Evolutionary conservation across 2,113 vertebrate genomes (phyloP), one percentile per base, ranked within the genome.

Genomic region (Bufo gargarizans): DNA sequence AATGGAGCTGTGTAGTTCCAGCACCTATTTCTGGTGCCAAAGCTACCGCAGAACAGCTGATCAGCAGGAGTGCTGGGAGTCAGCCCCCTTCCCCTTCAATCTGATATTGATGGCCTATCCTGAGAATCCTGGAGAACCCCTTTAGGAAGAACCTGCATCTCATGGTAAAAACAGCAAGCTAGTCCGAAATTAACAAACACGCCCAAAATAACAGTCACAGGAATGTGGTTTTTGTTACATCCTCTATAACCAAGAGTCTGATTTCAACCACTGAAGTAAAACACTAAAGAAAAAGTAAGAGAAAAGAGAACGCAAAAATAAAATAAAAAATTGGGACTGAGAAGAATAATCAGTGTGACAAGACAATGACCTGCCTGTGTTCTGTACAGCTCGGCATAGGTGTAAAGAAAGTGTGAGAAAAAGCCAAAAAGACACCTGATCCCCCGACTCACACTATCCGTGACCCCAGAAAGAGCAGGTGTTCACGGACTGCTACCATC

Each of bases 391-490:
- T 77, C 5, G 6, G n/a, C 2, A 55, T 12, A 79, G 77, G 77
- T 55, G 49, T 55, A 55, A 55, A 22, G 50, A n/a, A 78, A 55
- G 76, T 79, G 77, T 58, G 55, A 79, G 77, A 58, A 79, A 79
- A 22, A 5, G 78, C n/a, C 14, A 1, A 80, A 14, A 8, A 56
- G 53, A 79, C 77, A 79, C 77, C 77, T 79, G 77, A 79, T 79
- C 20, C 77, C 77, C 77, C 7, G 12, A 43, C 50, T 79, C 9
- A 79, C 77, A 79, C 77, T 79, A 33, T 16, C 77, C 6, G 33
- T 79, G 77, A 79, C 77, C 77, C 77, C 13, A 58, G 77, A 33
- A 80, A 59, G 56, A 80, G 56, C 78, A 59, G 78, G 17, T 80
- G 56, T 80, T 80, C 22, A 33, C 55, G 17, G 17, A 14, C n/a